Percentiles rank a stretch among this genome's conserved stretches.
Conservation (phyloP, 2,888 invertebrate genomes). For the Empis stercorea region DNA sequence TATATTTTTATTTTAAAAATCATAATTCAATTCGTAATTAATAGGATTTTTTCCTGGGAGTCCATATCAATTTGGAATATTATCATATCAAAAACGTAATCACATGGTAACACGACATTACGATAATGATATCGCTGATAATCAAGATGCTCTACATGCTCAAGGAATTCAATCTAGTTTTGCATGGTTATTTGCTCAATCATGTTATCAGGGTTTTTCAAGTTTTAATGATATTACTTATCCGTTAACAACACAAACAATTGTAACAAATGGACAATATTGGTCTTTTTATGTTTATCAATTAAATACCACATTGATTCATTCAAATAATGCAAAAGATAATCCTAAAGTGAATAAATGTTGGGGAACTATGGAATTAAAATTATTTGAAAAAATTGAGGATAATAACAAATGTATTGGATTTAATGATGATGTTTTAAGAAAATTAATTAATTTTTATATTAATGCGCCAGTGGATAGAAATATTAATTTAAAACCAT, state of each 20-base stretch:
- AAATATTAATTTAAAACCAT: slow-evolving; percentile 56
- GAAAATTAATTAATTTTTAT: slow-evolving; percentile 60
- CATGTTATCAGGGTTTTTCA: slow-evolving; percentile 77
- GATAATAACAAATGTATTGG: slow-evolving; percentile 55
- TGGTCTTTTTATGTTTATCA: slow-evolving; percentile 88
- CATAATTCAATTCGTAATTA: no score
- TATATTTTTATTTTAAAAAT: no score
- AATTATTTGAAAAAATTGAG: slow-evolving; percentile 61
- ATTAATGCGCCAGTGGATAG: slow-evolving; percentile 51
- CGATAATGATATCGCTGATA: slow-evolving; percentile 41
- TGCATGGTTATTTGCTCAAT: slow-evolving; percentile 66
- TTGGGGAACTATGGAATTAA: slow-evolving; percentile 58
- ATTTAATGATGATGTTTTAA: slow-evolving; percentile 67
- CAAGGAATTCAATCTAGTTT: slow-evolving; percentile 70
- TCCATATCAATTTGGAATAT: slow-evolving; percentile 56
- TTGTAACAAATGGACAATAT: slow-evolving; percentile 75
- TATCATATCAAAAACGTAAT: slow-evolving; percentile 60
- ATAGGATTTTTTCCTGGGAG: slow-evolving; percentile 78
- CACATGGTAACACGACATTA: slow-evolving; percentile 40
- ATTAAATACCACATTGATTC: slow-evolving; percentile 67
- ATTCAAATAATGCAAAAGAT: slow-evolving; percentile 45
- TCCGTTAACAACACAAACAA: slow-evolving; percentile 77
- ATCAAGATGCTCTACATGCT: slow-evolving; percentile 51
- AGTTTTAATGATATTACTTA: slow-evolving; percentile 83
- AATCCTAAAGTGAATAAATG: slow-evolving; percentile 68